These are phyloP conservation scores for Plagiodera versicolora DNA, from an alignment of 2,888 invertebrate species.

Conservation along the genomic window DNA sequence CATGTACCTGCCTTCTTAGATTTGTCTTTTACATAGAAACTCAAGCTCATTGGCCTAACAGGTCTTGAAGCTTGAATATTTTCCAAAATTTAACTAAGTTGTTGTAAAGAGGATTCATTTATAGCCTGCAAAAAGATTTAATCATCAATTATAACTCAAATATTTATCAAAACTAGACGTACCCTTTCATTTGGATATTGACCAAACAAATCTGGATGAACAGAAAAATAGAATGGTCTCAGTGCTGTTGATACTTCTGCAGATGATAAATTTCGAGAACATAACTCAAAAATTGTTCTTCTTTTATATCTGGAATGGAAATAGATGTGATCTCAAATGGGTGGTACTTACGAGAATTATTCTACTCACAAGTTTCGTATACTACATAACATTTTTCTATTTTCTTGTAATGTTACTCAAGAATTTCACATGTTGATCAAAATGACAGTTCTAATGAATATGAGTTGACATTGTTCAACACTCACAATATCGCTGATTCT, in stretches of 20 bases:
- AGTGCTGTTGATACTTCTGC: constrained; percentile 88
- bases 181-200: constrained; percentile 88
- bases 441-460: too few relatives aligned
- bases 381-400: constrained; percentile 29
- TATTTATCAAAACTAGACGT: background rate
- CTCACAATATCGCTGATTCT: too few relatives aligned
- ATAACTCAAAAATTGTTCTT: constrained; percentile 10
- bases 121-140: constrained; percentile 61
- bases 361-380: constrained; percentile 28
- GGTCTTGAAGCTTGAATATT: constrained; percentile 69
- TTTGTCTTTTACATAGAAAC: constrained; percentile 77
- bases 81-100: constrained; percentile 82
- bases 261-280: constrained; percentile 73
- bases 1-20: constrained; percentile 41
- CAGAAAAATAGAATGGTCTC: constrained; percentile 91
- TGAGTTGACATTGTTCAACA: too few relatives aligned
- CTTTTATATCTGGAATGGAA: constrained; percentile 1
- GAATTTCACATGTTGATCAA: background rate
- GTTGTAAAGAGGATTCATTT: constrained; percentile 89
- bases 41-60: constrained; percentile 65
- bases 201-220: constrained; percentile 95
- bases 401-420: background rate
- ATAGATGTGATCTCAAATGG: background rate
- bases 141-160: constrained; percentile 2
- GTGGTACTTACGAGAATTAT: background rate